Conservation (phyloP, 2,888 invertebrate genomes). For the Onthophagus sagittarius region DNA sequence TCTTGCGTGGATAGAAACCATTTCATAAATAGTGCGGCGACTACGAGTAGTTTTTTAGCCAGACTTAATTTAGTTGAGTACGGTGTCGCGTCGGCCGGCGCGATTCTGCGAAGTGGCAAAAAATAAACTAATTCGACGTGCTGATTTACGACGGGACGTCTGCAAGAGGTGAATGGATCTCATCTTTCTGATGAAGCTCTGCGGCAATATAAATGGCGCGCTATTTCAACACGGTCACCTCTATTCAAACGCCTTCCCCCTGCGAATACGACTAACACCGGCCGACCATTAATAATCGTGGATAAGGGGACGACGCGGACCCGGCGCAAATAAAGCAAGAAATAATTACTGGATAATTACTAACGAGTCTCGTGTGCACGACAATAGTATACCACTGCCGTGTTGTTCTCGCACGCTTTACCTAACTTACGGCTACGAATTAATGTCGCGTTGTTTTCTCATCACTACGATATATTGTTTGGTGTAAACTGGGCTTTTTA, state of each 20-base stretch:
- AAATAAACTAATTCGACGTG: constrained; percentile 4
- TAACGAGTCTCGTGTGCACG: not conserved
- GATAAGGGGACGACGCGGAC: not conserved
- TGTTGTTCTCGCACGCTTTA: not conserved
- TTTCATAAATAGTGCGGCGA: not conserved
- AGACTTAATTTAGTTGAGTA: not conserved
- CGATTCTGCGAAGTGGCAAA: not conserved
- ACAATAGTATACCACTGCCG: not conserved
- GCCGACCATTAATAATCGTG: not conserved
- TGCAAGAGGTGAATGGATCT: constrained; percentile 5
- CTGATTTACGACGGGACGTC: constrained; percentile 3
- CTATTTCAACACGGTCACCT: not conserved
- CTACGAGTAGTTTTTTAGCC: not conserved
- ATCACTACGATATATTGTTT: not conserved
- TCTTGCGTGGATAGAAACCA: not conserved
- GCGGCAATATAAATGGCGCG: constrained; percentile 5
- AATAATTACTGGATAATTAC: constrained; percentile 5
- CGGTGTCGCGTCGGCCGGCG: not conserved
- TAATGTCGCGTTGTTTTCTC: not conserved
- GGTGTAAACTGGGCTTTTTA: not conserved
- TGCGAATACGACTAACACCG: constrained; percentile 2
- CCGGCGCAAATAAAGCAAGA: constrained; percentile 5
- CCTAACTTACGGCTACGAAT: not conserved
- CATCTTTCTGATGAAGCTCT: constrained; percentile 7
- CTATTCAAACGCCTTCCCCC: not conserved